Evolutionary conservation across 2,113 vertebrate genomes (phyloP).

Genomic region (Chloropsis hardwickii): DNA sequence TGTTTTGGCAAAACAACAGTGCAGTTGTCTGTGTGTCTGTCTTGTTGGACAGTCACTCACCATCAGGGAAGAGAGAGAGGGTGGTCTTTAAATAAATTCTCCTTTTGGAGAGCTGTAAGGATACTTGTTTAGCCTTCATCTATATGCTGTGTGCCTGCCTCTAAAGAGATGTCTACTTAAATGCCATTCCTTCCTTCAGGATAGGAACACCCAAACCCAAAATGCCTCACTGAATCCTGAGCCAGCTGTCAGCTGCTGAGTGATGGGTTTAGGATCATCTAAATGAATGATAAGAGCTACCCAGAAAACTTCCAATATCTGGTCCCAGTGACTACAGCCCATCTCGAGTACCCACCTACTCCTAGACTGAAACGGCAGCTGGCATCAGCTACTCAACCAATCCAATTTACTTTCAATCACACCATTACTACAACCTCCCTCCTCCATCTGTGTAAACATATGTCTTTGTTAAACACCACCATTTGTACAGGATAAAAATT

Average conservation of each 20-base stretch:
- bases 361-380: constrained; percentile 44
- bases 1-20: neutral
- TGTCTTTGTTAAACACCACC: constrained; percentile 68
- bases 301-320: neutral
- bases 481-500: constrained; percentile 66
- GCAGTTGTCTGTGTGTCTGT: neutral
- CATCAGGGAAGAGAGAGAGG: fast-evolving
- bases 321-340: neutral
- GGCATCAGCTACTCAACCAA: constrained; percentile 59
- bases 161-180: neutral
- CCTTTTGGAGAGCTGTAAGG: neutral
- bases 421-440: constrained; percentile 67
- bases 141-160: fast-evolving
- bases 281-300: neutral
- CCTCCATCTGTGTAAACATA: constrained; percentile 66
- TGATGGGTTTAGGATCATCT: neutral
- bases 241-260: neutral
- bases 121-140: neutral
- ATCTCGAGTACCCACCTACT: constrained; percentile 46
- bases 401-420: constrained; percentile 63
- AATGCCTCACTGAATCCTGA: neutral
- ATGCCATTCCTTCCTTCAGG: neutral
- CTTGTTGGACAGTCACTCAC: neutral
- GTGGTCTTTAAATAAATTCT: neutral
- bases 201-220: neutral